Evolutionary conservation across 1,140 invertebrate species (phyloP), one percentile per base, ranked within the genome.

Genomic region (Polypedilum vanderplanki): DNA sequence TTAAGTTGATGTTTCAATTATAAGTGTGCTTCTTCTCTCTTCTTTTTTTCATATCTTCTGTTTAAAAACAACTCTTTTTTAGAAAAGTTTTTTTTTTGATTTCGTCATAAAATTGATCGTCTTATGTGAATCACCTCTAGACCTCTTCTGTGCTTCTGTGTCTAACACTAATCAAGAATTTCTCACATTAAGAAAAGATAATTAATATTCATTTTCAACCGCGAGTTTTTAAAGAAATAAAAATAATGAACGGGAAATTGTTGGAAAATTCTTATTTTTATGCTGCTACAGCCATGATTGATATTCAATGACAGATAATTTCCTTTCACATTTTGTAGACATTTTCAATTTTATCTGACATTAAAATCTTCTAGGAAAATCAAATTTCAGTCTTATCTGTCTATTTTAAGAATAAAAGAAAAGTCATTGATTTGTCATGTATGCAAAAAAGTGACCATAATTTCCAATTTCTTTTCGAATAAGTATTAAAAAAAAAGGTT

Each of bases 261-360:
- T 57, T 57, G 46, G 46, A 57, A 57, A 57, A 57, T 46, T 57
- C 46, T 57, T 15, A 12, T 57, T 33, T 33, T 33, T 33, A 57
- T 57, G 46, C 15, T n/a, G 24, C 24, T 57, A 46, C 41, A 46
- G 12, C 3, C 17, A 70, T 70, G 65, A 70, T 70, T 70, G 65
- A 70, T 70, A 70, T 70, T 70, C 65, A 70, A 70, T 70, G 65
- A 70, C 65, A 70, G 15, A 18, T 70, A 70, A 70, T 70, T 70
- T 70, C 65, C 65, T 70, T 22, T 57, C 24, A 57, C 46, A n/a
- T 57, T 7, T 46, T 57, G 10, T 57, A 57, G 46, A 57, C 46
- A 57, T 57, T 57, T 57, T 15, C 46, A 57, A 33, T 57, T 57
- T 57, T n/a, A 57, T 57, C 46, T 57, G 46, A 57, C 46, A 57